A percentile compares a stretch with the other conserved stretches of the same genome.
phyloP scores from a whole-genome alignment of 2,888 invertebrate genomes.

The Lissonota sp. region DNA sequence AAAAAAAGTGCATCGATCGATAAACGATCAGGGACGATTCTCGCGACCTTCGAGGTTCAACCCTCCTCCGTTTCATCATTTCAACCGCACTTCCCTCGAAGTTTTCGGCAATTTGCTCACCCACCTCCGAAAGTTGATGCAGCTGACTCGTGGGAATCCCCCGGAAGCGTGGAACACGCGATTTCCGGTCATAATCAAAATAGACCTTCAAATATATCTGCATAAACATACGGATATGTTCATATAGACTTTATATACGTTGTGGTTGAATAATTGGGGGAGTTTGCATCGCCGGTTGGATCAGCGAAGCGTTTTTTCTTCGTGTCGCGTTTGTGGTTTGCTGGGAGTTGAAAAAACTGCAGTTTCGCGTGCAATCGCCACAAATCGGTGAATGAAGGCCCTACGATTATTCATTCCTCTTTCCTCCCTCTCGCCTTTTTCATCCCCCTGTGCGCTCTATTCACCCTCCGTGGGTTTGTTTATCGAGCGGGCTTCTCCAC shows the following conservation, averaged over 20 bases:
- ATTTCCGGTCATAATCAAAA: too few relatives aligned
- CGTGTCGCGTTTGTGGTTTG: constrained; percentile 21
- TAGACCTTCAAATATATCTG: too few relatives aligned
- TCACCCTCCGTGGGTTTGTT: not conserved
- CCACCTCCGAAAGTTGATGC: too few relatives aligned
- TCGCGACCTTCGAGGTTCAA: constrained; percentile 37
- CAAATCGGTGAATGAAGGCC: constrained; percentile 49
- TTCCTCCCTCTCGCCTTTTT: constrained; percentile 22
- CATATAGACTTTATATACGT: not conserved
- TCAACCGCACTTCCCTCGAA: too few relatives aligned
- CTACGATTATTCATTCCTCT: not conserved
- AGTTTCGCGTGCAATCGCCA: not conserved
- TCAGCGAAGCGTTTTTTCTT: constrained; percentile 13
- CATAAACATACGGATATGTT: too few relatives aligned
- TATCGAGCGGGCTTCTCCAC: constrained; percentile 17
- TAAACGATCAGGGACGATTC: constrained; percentile 36
- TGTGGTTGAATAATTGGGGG: not conserved
- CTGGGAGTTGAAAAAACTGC: constrained; percentile 16
- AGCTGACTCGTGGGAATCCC: too few relatives aligned
- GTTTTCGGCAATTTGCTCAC: too few relatives aligned
- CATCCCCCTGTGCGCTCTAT: constrained; percentile 12
- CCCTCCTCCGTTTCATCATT: not conserved
- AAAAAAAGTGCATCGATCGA: constrained; percentile 36
- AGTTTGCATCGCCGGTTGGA: constrained; percentile 3
- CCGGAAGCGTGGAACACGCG: too few relatives aligned